phyloP scores from a whole-genome alignment of 2,797 vertebrate genomes.

The Arremon aurantiirostris region DNA sequence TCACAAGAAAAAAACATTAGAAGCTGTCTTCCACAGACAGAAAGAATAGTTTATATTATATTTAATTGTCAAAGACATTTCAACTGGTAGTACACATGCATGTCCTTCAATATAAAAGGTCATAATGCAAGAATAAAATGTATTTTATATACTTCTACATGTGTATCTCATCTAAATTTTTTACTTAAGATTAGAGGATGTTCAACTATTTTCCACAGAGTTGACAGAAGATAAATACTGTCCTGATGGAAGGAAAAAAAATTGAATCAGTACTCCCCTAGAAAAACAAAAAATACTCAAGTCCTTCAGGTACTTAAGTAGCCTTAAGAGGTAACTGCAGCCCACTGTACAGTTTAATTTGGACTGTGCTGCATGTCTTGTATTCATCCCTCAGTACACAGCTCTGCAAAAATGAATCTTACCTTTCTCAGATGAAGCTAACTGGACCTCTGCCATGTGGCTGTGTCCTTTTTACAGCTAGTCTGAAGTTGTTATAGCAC shows the following conservation, averaged over 20 bases:
- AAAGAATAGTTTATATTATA: not conserved
- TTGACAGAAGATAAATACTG: not conserved
- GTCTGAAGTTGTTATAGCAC: not conserved
- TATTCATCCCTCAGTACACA: not conserved
- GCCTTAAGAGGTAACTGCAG: not conserved
- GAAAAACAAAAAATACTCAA: not conserved
- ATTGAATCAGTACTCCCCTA: not conserved
- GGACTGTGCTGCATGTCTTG: not conserved
- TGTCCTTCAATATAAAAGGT: not conserved
- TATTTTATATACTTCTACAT: not conserved
- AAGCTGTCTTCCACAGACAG: not conserved
- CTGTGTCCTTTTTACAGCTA: constrained; percentile 13
- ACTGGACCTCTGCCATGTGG: constrained; percentile 16
- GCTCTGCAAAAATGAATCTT: not conserved
- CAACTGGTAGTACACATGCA: rapidly evolving
- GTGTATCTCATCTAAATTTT: not conserved
- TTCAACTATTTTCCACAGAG: not conserved
- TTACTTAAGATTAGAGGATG: constrained; percentile 21
- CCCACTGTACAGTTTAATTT: not conserved
- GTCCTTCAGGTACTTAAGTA: not conserved
- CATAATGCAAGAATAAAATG: not conserved
- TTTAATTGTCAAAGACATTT: not conserved
- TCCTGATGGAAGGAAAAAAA: not conserved
- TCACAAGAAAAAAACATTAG: not conserved
- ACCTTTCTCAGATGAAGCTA: not conserved